Evolutionary conservation across 2,797 vertebrate genomes (phyloP).

Genomic region (Gallirallus australis): DNA sequence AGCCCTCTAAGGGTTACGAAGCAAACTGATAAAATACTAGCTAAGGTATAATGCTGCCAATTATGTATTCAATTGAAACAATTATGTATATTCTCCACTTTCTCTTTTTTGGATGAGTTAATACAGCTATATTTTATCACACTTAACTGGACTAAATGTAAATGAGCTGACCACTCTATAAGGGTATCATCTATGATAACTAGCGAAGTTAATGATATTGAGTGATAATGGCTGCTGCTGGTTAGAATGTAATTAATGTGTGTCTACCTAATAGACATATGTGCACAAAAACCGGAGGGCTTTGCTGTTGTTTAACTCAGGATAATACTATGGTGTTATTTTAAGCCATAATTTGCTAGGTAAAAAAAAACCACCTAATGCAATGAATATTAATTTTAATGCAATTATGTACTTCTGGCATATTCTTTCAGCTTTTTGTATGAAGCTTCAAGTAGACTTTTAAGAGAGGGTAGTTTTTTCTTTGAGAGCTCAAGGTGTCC

Average conservation of each 20-base stretch:
- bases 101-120: neutral
- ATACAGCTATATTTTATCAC: neutral
- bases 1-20: constrained; percentile 58
- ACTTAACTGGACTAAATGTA: neutral
- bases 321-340: neutral
- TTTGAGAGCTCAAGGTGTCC: neutral
- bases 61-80: neutral
- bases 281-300: neutral
- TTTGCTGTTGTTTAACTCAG: neutral
- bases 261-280: neutral
- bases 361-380: neutral
- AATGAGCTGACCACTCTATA: neutral
- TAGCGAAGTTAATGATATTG: neutral
- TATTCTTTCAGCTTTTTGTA: neutral
- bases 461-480: neutral
- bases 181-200: neutral
- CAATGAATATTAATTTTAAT: too few species aligned
- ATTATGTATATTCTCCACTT: neutral
- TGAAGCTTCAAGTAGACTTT: neutral
- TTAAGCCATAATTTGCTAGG: neutral
- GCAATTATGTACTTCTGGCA: neutral
- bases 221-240: neutral
- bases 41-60: neutral
- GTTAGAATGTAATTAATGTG: neutral
- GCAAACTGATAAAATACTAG: neutral